Conservation (phyloP, 2,888 invertebrate genomes). For the Alsophila aescularia region DNA sequence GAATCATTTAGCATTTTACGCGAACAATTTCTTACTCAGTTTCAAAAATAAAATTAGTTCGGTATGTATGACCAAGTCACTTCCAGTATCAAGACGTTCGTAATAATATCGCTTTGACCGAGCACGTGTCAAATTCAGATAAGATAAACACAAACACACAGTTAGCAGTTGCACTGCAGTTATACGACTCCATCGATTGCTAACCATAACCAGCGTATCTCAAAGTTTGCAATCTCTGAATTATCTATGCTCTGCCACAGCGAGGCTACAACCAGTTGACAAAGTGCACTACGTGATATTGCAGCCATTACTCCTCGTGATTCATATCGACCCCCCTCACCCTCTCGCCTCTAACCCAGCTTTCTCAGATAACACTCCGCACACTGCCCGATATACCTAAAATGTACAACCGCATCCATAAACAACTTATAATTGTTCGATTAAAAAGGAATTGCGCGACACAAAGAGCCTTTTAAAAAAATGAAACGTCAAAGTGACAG, state of each 20-base stretch:
- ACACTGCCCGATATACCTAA: constrained; percentile 37
- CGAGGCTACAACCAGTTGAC: constrained; percentile 82
- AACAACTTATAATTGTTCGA: constrained; percentile 44
- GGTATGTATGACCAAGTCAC: no score
- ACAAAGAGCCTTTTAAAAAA: constrained; percentile 47
- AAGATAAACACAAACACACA: no score
- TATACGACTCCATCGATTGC: constrained; percentile 53
- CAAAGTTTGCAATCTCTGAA: constrained; percentile 69
- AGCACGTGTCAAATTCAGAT: constrained; percentile 16
- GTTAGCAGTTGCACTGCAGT: constrained; percentile 41
- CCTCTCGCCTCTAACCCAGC: constrained; percentile 53
- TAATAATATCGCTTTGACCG: constrained; percentile 1
- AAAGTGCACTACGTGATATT: constrained; percentile 85
- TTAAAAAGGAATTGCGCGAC: constrained; percentile 16
- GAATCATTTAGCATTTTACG: no score
- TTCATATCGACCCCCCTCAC: constrained; percentile 75
- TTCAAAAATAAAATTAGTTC: no score
- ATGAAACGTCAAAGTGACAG: constrained; percentile 66
- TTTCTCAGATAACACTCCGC: constrained; percentile 65
- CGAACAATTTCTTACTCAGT: no score
- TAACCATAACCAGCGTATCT: constrained; percentile 57
- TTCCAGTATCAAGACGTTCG: background rate
- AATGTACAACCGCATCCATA: constrained; percentile 37
- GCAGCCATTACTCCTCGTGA: constrained; percentile 83
- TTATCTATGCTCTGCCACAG: constrained; percentile 74